These are phyloP conservation scores for Eupleurogrammus muticus DNA, from an alignment of 2,797 vertebrate genomes.

Conservation along the genomic window DNA sequence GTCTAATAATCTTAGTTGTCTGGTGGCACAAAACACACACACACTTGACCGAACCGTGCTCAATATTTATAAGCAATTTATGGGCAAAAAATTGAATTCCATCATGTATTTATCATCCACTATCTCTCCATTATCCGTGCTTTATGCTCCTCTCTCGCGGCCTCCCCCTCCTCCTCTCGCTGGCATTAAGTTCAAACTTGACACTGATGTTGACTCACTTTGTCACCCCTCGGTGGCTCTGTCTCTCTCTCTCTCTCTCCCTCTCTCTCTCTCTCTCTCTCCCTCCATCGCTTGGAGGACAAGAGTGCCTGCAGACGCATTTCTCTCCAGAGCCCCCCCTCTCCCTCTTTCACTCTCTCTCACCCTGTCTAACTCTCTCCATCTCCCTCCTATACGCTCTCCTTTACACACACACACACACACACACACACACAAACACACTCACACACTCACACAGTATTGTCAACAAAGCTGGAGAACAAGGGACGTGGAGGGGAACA, in stretches of 20 bases:
- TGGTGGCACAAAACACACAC: conserved; percentile 1
- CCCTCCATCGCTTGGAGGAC: conserved; percentile 80
- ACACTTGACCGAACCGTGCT: conserved; percentile 23
- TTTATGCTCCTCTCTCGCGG: conserved; percentile 77
- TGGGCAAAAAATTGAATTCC: conserved; percentile 65
- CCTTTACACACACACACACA: conserved; percentile 67
- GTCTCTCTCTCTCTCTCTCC: conserved; percentile 55
- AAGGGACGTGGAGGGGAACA: conserved; percentile 68
- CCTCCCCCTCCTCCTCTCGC: conserved; percentile 80
- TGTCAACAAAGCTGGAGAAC: conserved; percentile 84
- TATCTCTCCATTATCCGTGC: conserved; percentile 80
- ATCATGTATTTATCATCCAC: conserved; percentile 76
- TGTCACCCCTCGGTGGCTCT: conserved; percentile 85
- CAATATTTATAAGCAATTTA: conserved; percentile 61
- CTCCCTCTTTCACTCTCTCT: conserved; percentile 73
- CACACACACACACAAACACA: conserved; percentile 62
- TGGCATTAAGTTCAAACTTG: conserved; percentile 90
- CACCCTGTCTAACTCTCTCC: conserved; percentile 80
- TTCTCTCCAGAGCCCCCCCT: conserved; percentile 80
- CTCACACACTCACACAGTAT: conserved; percentile 68
- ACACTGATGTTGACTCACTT: conserved; percentile 89
- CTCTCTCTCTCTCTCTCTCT: conserved; percentile 47
- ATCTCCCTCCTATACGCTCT: conserved; percentile 72
- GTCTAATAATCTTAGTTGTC: conserved; percentile 7
- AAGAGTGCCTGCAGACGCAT: conserved; percentile 85